A percentile compares a stretch with the other conserved stretches of the same genome.
phyloP scores from a whole-genome alignment of 1,140 invertebrate genomes.

The Hyles vespertilio region DNA sequence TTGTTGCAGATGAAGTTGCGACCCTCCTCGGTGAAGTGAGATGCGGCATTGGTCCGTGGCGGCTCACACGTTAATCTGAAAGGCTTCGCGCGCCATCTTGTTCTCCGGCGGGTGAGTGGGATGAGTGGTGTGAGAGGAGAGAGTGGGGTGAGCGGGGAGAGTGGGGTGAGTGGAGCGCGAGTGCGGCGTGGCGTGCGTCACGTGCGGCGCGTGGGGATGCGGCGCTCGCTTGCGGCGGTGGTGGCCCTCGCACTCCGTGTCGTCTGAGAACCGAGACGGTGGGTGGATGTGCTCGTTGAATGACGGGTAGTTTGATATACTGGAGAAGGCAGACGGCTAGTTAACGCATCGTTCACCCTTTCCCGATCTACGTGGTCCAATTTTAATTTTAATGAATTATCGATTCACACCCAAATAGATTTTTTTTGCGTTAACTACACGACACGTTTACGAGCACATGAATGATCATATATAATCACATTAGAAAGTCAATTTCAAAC shows the following conservation, averaged over 20 bases:
- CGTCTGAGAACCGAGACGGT: constrained; percentile 83
- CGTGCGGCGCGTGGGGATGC: constrained; percentile 31
- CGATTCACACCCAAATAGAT: too few species aligned
- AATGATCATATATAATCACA: too few species aligned
- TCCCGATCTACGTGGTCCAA: background rate
- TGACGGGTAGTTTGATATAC: constrained; percentile 83
- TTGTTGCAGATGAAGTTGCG: too few species aligned
- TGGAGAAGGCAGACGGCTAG: constrained; percentile 43
- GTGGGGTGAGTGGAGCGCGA: constrained; percentile 20
- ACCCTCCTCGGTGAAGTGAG: too few species aligned
- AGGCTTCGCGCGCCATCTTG: constrained; percentile 80
- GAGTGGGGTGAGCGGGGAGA: constrained; percentile 32
- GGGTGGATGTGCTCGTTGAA: constrained; percentile 86
- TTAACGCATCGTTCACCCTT: constrained; percentile 2
- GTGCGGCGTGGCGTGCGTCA: constrained; percentile 7
- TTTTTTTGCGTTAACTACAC: too few species aligned
- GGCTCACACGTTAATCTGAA: constrained; percentile 81
- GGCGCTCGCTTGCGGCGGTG: constrained; percentile 69
- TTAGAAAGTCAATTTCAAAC: too few species aligned
- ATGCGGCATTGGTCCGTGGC: background rate
- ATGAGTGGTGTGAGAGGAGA: constrained; percentile 27
- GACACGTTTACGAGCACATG: too few species aligned
- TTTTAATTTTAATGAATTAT: too few species aligned
- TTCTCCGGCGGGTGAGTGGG: constrained; percentile 56
- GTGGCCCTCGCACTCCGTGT: constrained; percentile 77